Conservation (phyloP, 2,797 vertebrate species). For the Varecia variegata region DNA sequence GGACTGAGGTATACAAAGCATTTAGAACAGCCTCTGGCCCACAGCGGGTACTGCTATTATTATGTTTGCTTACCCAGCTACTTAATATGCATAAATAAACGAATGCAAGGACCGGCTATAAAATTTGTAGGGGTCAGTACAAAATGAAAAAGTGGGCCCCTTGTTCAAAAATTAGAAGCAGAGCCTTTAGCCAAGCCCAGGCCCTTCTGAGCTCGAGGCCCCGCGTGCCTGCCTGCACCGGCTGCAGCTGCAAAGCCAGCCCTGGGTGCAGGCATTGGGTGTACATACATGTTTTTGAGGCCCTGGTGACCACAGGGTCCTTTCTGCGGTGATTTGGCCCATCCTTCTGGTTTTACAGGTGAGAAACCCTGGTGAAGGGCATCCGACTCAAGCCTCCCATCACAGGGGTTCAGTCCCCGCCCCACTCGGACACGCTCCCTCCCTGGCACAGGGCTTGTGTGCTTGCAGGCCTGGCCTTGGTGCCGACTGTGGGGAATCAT, state of each 20-base stretch:
- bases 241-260: background rate
- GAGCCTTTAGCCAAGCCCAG: background rate
- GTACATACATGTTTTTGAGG: background rate
- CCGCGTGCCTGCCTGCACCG: fast-evolving
- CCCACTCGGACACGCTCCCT: background rate
- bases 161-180: background rate
- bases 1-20: background rate
- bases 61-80: background rate
- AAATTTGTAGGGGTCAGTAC: background rate
- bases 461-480: background rate
- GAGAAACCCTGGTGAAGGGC: background rate
- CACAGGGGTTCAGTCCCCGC: fast-evolving
- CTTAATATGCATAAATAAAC: background rate
- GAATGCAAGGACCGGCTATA: background rate
- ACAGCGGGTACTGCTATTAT: background rate
- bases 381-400: background rate
- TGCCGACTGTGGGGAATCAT: background rate
- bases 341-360: background rate
- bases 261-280: background rate
- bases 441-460: background rate
- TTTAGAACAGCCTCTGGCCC: fast-evolving
- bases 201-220: background rate
- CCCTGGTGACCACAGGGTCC: background rate
- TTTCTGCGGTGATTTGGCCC: background rate
- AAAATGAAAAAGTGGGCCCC: background rate